phyloP scores from a whole-genome alignment of 2,113 vertebrate genomes.

The Pimephales promelas region DNA sequence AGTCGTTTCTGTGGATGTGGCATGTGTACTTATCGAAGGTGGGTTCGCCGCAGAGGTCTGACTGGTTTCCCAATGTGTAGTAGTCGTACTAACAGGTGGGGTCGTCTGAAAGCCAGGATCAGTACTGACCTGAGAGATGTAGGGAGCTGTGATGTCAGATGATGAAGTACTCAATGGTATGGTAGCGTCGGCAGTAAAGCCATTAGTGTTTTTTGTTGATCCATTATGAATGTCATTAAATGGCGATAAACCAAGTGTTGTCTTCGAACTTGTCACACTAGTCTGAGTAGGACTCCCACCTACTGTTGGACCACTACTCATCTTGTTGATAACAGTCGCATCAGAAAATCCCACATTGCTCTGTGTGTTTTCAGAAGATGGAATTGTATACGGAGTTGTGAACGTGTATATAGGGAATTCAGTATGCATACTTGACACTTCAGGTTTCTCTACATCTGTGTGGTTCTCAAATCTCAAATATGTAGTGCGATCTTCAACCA shows the following conservation, averaged over 20 bases:
- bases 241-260: background rate
- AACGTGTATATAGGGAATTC: background rate
- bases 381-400: background rate
- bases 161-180: background rate
- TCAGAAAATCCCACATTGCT: background rate
- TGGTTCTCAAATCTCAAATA: background rate
- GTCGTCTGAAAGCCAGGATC: background rate
- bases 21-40: background rate
- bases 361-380: background rate
- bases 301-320: background rate
- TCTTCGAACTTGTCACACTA: background rate
- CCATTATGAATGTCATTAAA: background rate
- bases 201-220: background rate
- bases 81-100: background rate
- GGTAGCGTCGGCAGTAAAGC: background rate
- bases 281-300: slow-evolving; percentile 17
- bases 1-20: slow-evolving; percentile 2
- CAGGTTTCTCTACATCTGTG: background rate
- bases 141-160: background rate
- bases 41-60: background rate
- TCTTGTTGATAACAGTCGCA: background rate
- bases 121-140: background rate
- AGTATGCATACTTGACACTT: background rate
- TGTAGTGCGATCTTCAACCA: background rate
- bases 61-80: background rate